Conservation (phyloP, 2,888 invertebrate species). For the Drosophila paracracens region DNA sequence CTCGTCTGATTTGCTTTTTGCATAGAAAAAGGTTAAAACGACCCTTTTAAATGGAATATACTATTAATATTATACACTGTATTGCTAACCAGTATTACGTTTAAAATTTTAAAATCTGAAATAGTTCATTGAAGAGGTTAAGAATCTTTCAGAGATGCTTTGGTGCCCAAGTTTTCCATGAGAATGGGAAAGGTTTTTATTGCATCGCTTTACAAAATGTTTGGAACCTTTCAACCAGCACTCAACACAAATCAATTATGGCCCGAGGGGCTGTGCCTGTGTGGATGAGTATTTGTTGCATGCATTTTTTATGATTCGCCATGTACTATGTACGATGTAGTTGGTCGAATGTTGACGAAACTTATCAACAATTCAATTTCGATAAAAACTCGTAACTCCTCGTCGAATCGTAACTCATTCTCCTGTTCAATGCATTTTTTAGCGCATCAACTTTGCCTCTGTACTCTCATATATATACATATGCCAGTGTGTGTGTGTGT, state of each 20-base stretch:
- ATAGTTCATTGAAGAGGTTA: background rate
- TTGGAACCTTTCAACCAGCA: conserved; percentile 20
- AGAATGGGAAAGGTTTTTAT: background rate
- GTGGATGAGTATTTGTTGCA: conserved; percentile 4
- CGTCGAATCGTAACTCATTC: conserved; percentile 55
- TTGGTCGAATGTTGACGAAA: conserved; percentile 70
- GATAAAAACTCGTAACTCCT: conserved; percentile 73
- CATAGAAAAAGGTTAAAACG: no score
- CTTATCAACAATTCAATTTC: conserved; percentile 81
- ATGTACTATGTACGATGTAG: conserved; percentile 18
- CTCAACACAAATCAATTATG: conserved; percentile 72
- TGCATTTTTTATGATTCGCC: conserved; percentile 26
- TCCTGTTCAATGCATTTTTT: conserved; percentile 74
- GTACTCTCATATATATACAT: conserved; percentile 5
- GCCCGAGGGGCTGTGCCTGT: conserved; percentile 22
- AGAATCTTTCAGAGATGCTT: background rate
- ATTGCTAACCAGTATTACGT: background rate
- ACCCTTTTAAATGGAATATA: background rate
- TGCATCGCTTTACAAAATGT: conserved; percentile 19
- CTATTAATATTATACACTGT: background rate
- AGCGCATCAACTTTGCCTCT: conserved; percentile 43
- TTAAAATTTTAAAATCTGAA: background rate
- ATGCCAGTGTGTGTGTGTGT: conserved; percentile 2
- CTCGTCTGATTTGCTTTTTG: no score
- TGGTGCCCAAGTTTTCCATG: background rate